These are phyloP conservation scores for Noctilio leporinus DNA, from an alignment of 2,113 vertebrate species.

Conservation along the genomic window DNA sequence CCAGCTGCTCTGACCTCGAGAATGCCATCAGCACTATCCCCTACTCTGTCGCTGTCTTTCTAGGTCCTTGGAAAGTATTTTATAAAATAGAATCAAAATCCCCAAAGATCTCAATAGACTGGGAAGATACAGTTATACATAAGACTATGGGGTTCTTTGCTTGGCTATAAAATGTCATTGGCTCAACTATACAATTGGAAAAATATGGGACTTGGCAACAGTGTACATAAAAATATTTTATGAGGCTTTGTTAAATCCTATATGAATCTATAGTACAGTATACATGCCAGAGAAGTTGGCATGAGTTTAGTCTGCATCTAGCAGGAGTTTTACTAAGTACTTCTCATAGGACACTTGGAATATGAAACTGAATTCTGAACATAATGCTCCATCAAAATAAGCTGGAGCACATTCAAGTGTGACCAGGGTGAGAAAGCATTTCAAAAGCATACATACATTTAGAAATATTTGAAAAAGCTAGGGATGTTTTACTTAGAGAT, in stretches of 20 bases:
- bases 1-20: too few species aligned
- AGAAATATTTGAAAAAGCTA: not conserved
- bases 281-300: not conserved
- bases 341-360: not conserved
- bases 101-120: not conserved
- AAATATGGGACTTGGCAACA: not conserved
- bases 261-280: not conserved
- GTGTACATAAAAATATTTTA: not conserved
- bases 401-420: not conserved
- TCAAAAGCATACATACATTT: not conserved
- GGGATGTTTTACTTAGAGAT: not conserved
- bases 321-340: not conserved
- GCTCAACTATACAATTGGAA: not conserved
- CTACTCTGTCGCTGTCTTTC: too few species aligned
- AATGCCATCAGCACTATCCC: too few species aligned
- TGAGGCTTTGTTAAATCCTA: not conserved
- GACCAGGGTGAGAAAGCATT: not conserved
- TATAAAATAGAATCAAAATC: not conserved
- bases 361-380: not conserved
- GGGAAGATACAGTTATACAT: not conserved
- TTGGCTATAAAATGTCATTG: not conserved
- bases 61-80: not conserved
- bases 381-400: not conserved
- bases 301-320: not conserved
- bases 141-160: not conserved